Conservation (phyloP, 2,113 vertebrate genomes). For the Carassius auratus region DNA sequence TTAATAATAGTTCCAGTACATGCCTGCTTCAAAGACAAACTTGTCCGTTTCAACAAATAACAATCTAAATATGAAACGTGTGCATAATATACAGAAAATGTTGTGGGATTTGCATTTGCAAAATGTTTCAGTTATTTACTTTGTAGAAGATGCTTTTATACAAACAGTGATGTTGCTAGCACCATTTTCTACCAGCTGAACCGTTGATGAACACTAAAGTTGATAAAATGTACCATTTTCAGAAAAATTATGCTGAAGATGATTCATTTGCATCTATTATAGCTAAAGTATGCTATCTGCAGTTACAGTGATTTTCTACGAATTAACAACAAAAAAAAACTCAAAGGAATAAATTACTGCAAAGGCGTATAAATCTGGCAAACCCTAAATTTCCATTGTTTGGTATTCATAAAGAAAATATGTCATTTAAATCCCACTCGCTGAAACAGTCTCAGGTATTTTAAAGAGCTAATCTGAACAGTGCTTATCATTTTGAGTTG, state of each 20-base stretch:
- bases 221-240: not conserved
- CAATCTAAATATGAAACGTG: not conserved
- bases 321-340: not conserved
- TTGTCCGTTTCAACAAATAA: constrained; percentile 10
- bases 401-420: not conserved
- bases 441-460: not conserved
- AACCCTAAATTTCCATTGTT: not conserved
- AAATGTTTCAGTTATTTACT: not conserved
- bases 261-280: not conserved
- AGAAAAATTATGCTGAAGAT: not conserved
- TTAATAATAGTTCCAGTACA: constrained; percentile 11
- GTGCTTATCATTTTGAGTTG: too few relatives aligned
- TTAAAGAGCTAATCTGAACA: not conserved
- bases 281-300: too few relatives aligned
- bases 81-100: not conserved
- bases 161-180: too few relatives aligned
- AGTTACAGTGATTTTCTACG: not conserved
- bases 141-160: too few relatives aligned
- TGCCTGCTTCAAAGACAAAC: constrained; percentile 1
- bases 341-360: not conserved
- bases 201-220: too few relatives aligned
- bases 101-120: not conserved
- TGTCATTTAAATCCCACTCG: not conserved
- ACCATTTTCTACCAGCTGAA: too few relatives aligned
- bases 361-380: not conserved